Evolutionary conservation across 1,140 invertebrate species (phyloP), one percentile per base, ranked within the genome.

Genomic region (Whitmania pigra): DNA sequence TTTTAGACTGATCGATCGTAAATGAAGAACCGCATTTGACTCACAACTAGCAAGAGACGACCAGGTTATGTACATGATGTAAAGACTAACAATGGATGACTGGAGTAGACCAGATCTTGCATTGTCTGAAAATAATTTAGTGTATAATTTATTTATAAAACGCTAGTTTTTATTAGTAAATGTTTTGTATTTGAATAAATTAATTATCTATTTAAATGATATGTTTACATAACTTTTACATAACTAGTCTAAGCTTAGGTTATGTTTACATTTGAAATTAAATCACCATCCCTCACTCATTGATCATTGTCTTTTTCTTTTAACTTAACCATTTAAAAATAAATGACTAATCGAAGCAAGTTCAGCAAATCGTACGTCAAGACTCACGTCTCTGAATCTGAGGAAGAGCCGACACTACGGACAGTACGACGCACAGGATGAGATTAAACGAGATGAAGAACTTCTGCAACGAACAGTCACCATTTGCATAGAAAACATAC

Each of bases 401-500:
- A 7, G 97, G 95, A 74, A 97, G 83, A 77, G 98, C 89, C 0
- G 95, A 96, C 9, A 98, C 77, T 5, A 88, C 85, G 77, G 93
- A 96, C 31, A 92, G 86, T 54, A 89, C 85, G 53, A 97, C 81
- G 78, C 92, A 93, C 11, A 99, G 82, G 72, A 99, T 91, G 75
- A 99, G 79, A 82, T 99, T 99, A 81, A 97, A 88, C 0, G 92
- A 93, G 76, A 99, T 94, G 82, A 99, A 96, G 84, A 98, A 96
- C 83, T 97, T 97, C 79, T 97, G 93, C 53, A 96, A 83, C 57
- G 85, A 85, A 83, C 96, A 99, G 71, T 86, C 88, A 72, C 86
- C 83, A 78, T 86, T 86, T 25, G 93, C 93, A 79, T 94, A 98
- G 80, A 89, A 93, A n/a, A 93, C 84, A 80, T 88, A 98, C 66